Percentiles rank a stretch among this genome's conserved stretches.
phyloP scores from a whole-genome alignment of 64 coral and sea anemone species.

The Astreopora myriophthalma region DNA sequence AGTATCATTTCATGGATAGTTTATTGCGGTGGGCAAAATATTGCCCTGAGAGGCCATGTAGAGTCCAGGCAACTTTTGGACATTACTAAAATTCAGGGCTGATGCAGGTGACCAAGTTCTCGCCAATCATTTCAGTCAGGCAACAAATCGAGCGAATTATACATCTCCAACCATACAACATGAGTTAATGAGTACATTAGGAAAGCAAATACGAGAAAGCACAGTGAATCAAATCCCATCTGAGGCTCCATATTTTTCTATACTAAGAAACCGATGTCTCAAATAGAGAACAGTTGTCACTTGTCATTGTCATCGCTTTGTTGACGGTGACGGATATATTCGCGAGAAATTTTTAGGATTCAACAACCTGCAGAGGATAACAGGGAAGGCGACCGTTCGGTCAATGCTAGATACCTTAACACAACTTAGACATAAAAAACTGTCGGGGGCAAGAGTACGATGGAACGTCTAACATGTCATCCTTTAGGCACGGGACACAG shows the following conservation, averaged over 20 bases:
- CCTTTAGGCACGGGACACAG: background rate
- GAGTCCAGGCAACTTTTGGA: background rate
- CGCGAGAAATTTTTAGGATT: background rate
- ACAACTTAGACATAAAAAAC: background rate
- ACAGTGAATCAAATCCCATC: no score
- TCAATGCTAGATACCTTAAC: background rate
- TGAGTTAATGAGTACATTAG: no score
- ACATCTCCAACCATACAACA: no score
- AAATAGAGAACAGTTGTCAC: background rate
- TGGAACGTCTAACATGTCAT: background rate
- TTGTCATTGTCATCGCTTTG: background rate
- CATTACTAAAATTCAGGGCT: background rate
- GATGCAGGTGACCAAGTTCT: background rate
- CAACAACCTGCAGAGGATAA: background rate
- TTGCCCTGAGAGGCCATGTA: background rate
- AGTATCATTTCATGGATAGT: background rate
- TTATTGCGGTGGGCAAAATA: background rate
- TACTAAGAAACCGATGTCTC: background rate
- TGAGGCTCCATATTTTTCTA: background rate
- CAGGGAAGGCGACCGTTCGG: background rate
- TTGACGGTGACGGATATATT: background rate
- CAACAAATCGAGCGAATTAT: no score
- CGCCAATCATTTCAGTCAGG: no score
- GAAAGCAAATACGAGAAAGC: no score
- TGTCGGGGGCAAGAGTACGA: background rate